Base-by-base conservation (phyloP, 2,113 vertebrate species). In the Antechinus flavipes region DNA sequence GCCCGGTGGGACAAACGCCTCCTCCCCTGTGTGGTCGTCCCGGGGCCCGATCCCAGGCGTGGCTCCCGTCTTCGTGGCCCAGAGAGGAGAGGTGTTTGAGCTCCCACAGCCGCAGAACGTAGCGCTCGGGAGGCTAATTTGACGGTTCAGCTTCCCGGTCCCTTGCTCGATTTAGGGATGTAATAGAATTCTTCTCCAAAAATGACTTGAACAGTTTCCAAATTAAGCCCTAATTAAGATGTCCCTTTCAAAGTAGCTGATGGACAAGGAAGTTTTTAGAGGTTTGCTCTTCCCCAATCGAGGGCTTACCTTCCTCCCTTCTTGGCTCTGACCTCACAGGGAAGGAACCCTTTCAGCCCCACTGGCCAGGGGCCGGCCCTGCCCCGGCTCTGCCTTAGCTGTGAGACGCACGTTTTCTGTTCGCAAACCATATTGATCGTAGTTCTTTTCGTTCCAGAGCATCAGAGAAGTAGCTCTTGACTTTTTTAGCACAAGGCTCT, bases 151-250 rank as follows among this genome's bases (percentile, higher is more conserved):
- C 95, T 96, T 96, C 76, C 30, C 92, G 84, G 97, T 93, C 91
- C 46, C 53, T 58, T 61, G 56, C 94, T 46, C 94, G 49, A 92
- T 90, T 84, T 94, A 91, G 90, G 53, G 84, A 54, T 95, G 56
- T 92, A 93, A 97, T 93, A 97, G 96, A 97, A 96, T 54, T 92
- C 0, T 93, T 47, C 95, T 94, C 95, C 84, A 97, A 90, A 95
- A 89, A 47, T 96, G 96, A 92, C 92, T 90, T 97, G 91, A 96
- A 96, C 92, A 90, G 95, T 19, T 96, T 26, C 46, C 95, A 96
- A 98, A 97, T 97, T 95, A 96, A 93, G 91, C 96, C 96, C 94
- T 96, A 56, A 95, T 95, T 93, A 96, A 50, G 95, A 96, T 76
- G 26, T 95, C 68, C 89, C 53, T 94, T 94, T 96, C 25, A 93